Conservation (phyloP, 2,888 invertebrate genomes). For the Ophion obscuratus region DNA sequence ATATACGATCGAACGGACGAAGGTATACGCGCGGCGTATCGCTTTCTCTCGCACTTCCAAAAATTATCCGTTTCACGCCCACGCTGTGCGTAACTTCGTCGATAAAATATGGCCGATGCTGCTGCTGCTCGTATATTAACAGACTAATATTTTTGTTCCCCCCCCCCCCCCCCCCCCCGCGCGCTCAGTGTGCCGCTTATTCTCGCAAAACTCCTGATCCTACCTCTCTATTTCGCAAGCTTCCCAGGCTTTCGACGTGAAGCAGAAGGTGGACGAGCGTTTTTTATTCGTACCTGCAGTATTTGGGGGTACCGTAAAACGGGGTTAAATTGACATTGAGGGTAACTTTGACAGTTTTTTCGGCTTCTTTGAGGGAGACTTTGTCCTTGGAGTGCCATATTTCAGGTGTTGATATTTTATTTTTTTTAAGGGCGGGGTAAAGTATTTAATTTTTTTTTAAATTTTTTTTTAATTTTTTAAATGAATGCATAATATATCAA, state of each 20-base stretch:
- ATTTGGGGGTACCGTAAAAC: too few species aligned
- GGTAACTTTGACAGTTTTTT: too few species aligned
- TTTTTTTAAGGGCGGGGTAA: too few species aligned
- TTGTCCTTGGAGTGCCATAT: too few species aligned
- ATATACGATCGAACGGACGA: slow-evolving; percentile 78
- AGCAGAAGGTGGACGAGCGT: background rate
- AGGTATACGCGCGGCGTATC: slow-evolving; percentile 58
- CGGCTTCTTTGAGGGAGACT: too few species aligned
- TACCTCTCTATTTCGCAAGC: background rate
- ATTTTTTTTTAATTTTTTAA: too few species aligned
- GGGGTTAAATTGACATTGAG: too few species aligned
- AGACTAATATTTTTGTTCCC: slow-evolving; percentile 42
- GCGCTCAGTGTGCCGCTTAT: slow-evolving; percentile 3
- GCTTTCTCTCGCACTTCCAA: slow-evolving; percentile 75
- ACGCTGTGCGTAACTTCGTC: slow-evolving; percentile 66
- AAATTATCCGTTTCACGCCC: slow-evolving; percentile 83
- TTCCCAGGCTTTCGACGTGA: background rate
- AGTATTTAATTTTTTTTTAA: too few species aligned
- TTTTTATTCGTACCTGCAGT: background rate
- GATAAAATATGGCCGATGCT: slow-evolving; percentile 76
- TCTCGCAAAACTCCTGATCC: background rate
- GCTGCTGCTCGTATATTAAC: slow-evolving; percentile 36
- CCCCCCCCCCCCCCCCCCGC: slow-evolving; percentile 16
- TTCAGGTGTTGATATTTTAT: too few species aligned
- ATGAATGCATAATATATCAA: too few species aligned